Evolutionary conservation across 2,888 invertebrate genomes (phyloP).

Genomic region (Drosophila prolongata): DNA sequence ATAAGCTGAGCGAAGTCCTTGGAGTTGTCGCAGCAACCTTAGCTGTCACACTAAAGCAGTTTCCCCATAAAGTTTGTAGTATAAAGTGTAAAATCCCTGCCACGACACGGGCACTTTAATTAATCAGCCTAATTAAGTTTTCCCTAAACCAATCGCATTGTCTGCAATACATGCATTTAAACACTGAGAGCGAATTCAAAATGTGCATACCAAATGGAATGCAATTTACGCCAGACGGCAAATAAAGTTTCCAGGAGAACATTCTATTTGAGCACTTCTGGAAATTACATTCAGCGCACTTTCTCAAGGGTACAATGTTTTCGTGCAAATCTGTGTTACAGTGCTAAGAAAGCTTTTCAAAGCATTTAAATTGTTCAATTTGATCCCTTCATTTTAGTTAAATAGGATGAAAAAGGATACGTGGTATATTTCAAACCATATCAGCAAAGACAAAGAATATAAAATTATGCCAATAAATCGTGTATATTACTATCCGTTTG

Average conservation of each 20-base stretch:
- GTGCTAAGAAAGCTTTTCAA: background rate
- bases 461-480: too few relatives aligned
- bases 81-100: background rate
- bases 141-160: slow-evolving; percentile 4
- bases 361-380: background rate
- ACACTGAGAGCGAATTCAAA: background rate
- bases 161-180: slow-evolving; percentile 12
- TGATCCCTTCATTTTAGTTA: too few relatives aligned
- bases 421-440: too few relatives aligned
- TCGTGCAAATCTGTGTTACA: background rate
- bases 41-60: slow-evolving; percentile 7
- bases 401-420: too few relatives aligned
- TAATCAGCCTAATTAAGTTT: slow-evolving; percentile 25
- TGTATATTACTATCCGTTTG: too few relatives aligned
- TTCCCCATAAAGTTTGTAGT: background rate
- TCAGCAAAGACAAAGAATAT: too few relatives aligned
- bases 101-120: slow-evolving; percentile 8
- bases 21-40: slow-evolving; percentile 8
- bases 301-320: background rate
- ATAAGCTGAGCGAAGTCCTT: slow-evolving; percentile 9
- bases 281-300: slow-evolving; percentile 12
- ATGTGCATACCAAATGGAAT: slow-evolving; percentile 10
- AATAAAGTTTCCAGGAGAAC: slow-evolving; percentile 7
- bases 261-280: slow-evolving; percentile 10
- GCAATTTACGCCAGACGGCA: background rate